These are phyloP conservation scores for Cataglyphis hispanica DNA, from an alignment of 1,140 invertebrate species.

Conservation along the genomic window DNA sequence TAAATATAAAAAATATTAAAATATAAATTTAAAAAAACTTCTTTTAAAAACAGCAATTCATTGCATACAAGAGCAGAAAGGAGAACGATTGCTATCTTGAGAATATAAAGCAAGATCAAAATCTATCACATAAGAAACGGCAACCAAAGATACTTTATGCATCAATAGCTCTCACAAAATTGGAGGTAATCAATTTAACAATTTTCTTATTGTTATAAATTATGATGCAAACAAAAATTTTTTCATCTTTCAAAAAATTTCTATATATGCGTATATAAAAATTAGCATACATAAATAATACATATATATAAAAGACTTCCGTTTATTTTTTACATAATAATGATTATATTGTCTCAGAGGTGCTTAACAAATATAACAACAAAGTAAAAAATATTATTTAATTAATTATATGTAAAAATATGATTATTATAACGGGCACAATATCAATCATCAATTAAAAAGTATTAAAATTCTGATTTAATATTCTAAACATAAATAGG, in stretches of 20 bases:
- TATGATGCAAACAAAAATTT: not conserved
- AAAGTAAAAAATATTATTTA: not conserved
- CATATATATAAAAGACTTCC: too few species aligned
- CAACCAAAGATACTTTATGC: slow-evolving; percentile 73
- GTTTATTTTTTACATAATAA: not conserved
- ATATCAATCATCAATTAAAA: not conserved
- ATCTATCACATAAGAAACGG: slow-evolving; percentile 38
- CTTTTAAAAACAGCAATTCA: slow-evolving; percentile 76
- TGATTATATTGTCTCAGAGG: not conserved
- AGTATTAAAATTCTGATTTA: slow-evolving; percentile 2
- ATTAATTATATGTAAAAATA: slow-evolving; percentile 10
- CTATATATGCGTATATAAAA: not conserved
- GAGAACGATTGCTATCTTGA: slow-evolving; percentile 80
- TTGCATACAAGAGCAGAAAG: slow-evolving; percentile 78
- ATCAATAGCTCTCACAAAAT: slow-evolving; percentile 73
- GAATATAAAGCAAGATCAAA: slow-evolving; percentile 62
- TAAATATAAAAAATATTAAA: not conserved
- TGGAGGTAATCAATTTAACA: slow-evolving; percentile 74
- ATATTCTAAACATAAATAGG: slow-evolving; percentile 69
- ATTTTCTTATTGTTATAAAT: not conserved
- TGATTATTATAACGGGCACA: not conserved
- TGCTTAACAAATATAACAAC: not conserved
- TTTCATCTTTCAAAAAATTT: not conserved
- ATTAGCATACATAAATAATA: not conserved
- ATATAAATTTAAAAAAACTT: not conserved